A percentile compares a stretch with the other conserved stretches of the same genome.
phyloP scores from a whole-genome alignment of 2,113 vertebrate species.

The Indri indri region DNA sequence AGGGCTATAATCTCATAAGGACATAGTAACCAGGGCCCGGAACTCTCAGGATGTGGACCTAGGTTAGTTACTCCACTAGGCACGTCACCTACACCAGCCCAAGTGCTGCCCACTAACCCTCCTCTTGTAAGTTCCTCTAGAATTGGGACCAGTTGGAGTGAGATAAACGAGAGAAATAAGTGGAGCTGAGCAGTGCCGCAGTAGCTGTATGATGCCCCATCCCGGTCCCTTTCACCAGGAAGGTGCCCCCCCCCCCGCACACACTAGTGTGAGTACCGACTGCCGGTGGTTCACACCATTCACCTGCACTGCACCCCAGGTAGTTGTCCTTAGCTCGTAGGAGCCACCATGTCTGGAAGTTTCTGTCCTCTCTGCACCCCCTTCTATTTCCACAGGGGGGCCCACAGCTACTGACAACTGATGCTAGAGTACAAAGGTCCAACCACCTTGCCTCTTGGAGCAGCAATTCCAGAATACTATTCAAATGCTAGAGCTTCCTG shows the following conservation, averaged over 20 bases:
- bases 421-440: neutral
- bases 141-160: neutral
- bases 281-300: fast-evolving
- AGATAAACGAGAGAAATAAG: neutral
- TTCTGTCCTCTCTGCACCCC: neutral
- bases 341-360: neutral
- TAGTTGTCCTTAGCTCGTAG: neutral
- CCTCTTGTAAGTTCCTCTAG: neutral
- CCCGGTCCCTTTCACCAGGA: neutral
- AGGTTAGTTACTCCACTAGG: neutral
- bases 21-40: neutral
- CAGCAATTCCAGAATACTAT: neutral
- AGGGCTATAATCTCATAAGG: neutral
- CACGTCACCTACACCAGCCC: neutral
- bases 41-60: neutral
- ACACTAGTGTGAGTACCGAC: neutral
- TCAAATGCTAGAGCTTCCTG: neutral
- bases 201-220: too few species aligned
- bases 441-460: neutral
- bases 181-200: too few species aligned
- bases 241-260: neutral
- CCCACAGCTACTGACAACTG: neutral
- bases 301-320: neutral
- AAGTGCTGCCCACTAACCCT: too few species aligned
- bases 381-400: too few species aligned